Conservation (phyloP, 2,797 vertebrate species). For the Poecilia wingei region DNA sequence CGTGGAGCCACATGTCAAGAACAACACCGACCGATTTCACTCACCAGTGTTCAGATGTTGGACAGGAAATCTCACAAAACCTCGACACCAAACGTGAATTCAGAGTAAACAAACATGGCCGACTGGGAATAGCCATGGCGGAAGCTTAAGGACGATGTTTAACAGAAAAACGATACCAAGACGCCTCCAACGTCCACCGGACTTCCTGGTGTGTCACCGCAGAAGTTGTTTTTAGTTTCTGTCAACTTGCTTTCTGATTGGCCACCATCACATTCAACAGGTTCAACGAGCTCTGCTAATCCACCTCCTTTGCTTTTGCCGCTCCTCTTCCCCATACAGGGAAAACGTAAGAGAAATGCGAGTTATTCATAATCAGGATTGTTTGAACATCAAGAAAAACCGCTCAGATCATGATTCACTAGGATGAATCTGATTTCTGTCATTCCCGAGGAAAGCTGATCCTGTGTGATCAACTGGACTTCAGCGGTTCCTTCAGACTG, state of each 20-base stretch:
- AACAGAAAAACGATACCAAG: background rate
- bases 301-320: background rate
- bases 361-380: background rate
- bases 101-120: background rate
- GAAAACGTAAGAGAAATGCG: background rate
- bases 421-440: constrained; percentile 33
- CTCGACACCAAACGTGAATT: background rate
- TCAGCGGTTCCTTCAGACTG: constrained; percentile 45
- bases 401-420: constrained; percentile 49
- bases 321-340: background rate
- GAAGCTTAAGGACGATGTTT: background rate
- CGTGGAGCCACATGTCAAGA: no score
- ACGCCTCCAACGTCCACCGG: background rate
- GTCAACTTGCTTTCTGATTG: background rate
- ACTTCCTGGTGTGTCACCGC: background rate
- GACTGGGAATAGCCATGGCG: background rate
- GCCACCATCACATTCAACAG: background rate
- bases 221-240: background rate
- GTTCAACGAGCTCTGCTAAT: background rate
- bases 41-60: background rate
- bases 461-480: constrained; percentile 33
- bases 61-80: background rate
- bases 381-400: constrained; percentile 25
- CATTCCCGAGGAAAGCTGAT: constrained; percentile 39
- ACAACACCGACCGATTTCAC: background rate